These are phyloP conservation scores for Protosalanx chinensis DNA, from an alignment of 2,797 vertebrate species.

Conservation along the genomic window DNA sequence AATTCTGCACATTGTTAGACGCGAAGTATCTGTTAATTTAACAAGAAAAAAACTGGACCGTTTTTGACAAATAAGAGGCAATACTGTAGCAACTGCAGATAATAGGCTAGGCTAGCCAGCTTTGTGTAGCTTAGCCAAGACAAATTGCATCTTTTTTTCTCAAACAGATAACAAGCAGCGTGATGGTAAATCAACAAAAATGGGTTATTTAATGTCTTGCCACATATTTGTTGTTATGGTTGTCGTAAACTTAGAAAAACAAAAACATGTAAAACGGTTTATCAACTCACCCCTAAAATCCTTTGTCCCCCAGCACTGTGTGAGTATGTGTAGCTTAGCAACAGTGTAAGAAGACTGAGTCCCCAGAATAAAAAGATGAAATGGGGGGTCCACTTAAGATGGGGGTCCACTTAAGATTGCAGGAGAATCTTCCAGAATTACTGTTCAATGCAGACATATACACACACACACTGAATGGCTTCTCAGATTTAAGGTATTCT, in stretches of 20 bases:
- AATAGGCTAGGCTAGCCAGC: slow-evolving; percentile 26
- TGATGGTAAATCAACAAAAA: slow-evolving; percentile 30
- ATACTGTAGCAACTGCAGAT: background rate
- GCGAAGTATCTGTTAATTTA: background rate
- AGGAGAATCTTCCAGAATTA: slow-evolving; percentile 70
- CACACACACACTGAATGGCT: background rate
- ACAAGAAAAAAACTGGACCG: too few species aligned
- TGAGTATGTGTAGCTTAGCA: slow-evolving; percentile 42
- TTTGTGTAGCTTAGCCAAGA: slow-evolving; percentile 35
- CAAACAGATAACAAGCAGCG: slow-evolving; percentile 45
- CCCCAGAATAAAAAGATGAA: slow-evolving; percentile 59
- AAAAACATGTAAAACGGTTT: slow-evolving; percentile 23
- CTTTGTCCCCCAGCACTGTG: slow-evolving; percentile 42
- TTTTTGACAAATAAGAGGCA: background rate
- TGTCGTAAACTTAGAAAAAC: slow-evolving; percentile 13
- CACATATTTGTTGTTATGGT: slow-evolving; percentile 9
- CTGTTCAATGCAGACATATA: slow-evolving; percentile 20
- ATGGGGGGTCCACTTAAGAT: slow-evolving; percentile 40
- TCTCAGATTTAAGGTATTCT: background rate
- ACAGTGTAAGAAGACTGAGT: slow-evolving; percentile 43
- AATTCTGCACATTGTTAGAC: background rate
- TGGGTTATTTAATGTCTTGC: background rate
- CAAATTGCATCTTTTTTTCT: slow-evolving; percentile 34
- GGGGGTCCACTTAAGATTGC: slow-evolving; percentile 58
- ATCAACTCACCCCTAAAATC: slow-evolving; percentile 62